Conservation (phyloP, 2,113 vertebrate genomes). For the Esox niger region DNA sequence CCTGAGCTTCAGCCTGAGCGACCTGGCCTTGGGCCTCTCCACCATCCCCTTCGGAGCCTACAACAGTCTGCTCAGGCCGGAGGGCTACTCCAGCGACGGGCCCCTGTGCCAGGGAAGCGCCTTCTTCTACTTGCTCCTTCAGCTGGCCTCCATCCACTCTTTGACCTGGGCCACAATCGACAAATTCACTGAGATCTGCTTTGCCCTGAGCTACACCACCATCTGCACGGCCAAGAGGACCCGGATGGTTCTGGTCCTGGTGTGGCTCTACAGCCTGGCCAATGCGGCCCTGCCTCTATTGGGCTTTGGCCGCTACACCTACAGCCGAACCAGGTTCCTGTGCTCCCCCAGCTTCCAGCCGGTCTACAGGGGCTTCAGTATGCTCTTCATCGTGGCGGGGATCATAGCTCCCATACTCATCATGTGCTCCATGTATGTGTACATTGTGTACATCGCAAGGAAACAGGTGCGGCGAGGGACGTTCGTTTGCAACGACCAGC, state of each 20-base stretch:
- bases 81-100: constrained; percentile 25
- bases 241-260: constrained; percentile 36
- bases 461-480: constrained; percentile 72
- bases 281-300: constrained; percentile 63
- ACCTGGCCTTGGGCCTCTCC: constrained; percentile 67
- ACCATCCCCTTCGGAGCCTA: constrained; percentile 55
- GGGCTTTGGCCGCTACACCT: constrained; percentile 67
- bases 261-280: constrained; percentile 64
- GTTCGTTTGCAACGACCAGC: constrained; percentile 73
- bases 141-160: constrained; percentile 68
- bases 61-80: constrained; percentile 51
- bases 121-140: constrained; percentile 68
- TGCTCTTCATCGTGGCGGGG: constrained; percentile 51
- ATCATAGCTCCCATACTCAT: constrained; percentile 55
- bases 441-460: constrained; percentile 65
- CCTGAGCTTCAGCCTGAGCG: constrained; percentile 65
- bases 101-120: constrained; percentile 62
- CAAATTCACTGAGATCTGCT: constrained; percentile 71
- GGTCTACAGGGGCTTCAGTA: constrained; percentile 45
- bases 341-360: constrained; percentile 59
- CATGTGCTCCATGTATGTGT: constrained; percentile 64
- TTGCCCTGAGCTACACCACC: constrained; percentile 64
- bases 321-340: constrained; percentile 58
- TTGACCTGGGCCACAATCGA: constrained; percentile 64
- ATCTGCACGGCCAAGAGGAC: constrained; percentile 60